A percentile compares a stretch with the other conserved stretches of the same genome.
Conservation (phyloP, 2,888 invertebrate species). For the Heteromurus nitidus region DNA sequence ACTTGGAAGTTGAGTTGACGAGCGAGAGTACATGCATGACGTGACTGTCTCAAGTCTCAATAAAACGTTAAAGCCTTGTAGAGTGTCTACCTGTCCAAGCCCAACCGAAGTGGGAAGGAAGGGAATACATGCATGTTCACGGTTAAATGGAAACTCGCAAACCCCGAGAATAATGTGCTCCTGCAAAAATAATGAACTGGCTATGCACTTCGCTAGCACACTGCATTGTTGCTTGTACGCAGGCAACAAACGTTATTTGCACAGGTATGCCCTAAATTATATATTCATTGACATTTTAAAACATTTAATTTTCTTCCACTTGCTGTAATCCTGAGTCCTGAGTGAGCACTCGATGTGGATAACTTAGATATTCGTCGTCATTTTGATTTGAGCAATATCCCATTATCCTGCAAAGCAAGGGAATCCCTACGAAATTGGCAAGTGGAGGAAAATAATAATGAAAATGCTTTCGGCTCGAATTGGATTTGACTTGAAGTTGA, state of each 20-base stretch:
- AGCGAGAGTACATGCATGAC: no score
- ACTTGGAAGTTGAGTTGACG: neutral
- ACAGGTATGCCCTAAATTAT: neutral
- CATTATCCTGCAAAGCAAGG: no score
- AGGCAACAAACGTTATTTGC: no score
- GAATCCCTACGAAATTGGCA: no score
- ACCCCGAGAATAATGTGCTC: neutral
- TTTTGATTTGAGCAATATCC: neutral
- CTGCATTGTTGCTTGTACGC: no score
- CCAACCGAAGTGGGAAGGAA: neutral
- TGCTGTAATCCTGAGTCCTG: neutral
- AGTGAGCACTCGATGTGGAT: neutral
- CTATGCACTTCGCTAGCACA: no score
- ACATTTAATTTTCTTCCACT: neutral
- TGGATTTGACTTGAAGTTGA: no score
- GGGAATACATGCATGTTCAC: neutral
- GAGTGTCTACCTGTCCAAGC: constrained; percentile 4
- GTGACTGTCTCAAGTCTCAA: neutral
- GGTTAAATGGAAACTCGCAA: no score
- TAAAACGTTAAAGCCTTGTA: constrained; percentile 7
- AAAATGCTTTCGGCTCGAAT: no score
- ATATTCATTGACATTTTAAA: constrained; percentile 1
- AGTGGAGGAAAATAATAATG: no score
- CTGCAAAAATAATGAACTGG: constrained; percentile 3
- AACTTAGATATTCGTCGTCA: neutral